A percentile compares a stretch with the other conserved stretches of the same genome.
phyloP scores from a whole-genome alignment of 2,888 invertebrate genomes.

The Linyphia triangularis region DNA sequence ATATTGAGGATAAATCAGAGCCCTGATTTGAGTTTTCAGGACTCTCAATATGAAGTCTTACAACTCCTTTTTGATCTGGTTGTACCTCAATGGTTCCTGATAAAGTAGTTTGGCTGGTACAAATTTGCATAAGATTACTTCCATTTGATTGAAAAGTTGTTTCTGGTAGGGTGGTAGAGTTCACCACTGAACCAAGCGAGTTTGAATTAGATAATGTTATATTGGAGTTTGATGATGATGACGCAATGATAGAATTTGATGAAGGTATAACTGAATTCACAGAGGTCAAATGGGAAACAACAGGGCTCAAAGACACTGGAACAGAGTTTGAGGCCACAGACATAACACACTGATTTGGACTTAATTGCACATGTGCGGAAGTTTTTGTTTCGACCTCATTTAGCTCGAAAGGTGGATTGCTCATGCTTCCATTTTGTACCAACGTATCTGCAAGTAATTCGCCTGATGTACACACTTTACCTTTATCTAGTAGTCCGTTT shows the following conservation, averaged over 20 bases:
- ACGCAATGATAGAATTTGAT: conserved; percentile 6
- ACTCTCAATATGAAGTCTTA: conserved; percentile 70
- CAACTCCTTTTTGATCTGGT: conserved; percentile 72
- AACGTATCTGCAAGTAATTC: conserved; percentile 27
- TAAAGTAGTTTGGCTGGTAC: conserved; percentile 58
- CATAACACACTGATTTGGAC: conserved; percentile 18
- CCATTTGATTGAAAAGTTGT: conserved; percentile 61
- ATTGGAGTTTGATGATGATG: conserved; percentile 29
- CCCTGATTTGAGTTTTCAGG: conserved; percentile 73
- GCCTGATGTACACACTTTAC: conserved; percentile 71
- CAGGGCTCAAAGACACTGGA: conserved; percentile 24
- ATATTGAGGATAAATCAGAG: conserved; percentile 73
- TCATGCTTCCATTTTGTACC: conserved; percentile 64
- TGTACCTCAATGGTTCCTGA: conserved; percentile 71
- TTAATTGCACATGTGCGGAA: conserved; percentile 63
- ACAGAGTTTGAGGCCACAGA: conserved; percentile 26
- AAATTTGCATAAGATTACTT: conserved; percentile 68
- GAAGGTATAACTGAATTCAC: conserved; percentile 7
- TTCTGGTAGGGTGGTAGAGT: conserved; percentile 40
- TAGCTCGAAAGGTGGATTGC: conserved; percentile 29
- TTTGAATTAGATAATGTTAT: neutral
- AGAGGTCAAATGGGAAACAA: conserved; percentile 14
- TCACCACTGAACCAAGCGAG: conserved; percentile 31
- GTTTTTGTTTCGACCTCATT: conserved; percentile 47
- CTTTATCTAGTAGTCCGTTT: conserved; percentile 77